Base-by-base conservation (phyloP, 1,140 invertebrate species). In the Aphis craccivora region DNA sequence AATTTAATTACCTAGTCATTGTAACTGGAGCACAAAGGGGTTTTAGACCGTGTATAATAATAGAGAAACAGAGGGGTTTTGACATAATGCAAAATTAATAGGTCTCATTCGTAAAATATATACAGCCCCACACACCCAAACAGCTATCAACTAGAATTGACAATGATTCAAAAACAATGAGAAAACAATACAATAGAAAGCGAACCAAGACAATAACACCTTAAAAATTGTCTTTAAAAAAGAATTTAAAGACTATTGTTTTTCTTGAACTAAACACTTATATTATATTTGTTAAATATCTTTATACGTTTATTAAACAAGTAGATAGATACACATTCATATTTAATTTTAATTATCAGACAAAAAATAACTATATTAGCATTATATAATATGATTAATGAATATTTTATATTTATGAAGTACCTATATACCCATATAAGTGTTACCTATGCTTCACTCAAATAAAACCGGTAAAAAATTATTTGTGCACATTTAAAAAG, bases 1-100 rank as follows among this genome's bases (percentile, higher is more conserved):
- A 76, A 67, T 76, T 91, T 91, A 91, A 91, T 91, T 91, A 51
- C 48, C 48, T 51, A 91, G 90, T 76, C 55, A n/a, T 43, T 91
- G 60, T 76, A 76, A 76, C 90, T 48, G 55, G 60, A 91, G 60
- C 40, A 91, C 55, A 91, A 76, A 91, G 90, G 90, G 53, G 43
- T 91, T 91, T 76, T 45, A 48, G 25, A 3, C n/a, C 8, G 30
- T 23, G 37, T 14, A 67, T 43, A 81, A 91, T 91, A 76, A 91
- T 43, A 91, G 40, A 76, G 35, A 91, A 60, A 91, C 55, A 91
- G 40, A 91, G 43, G 30, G 51, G 90, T 89, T 89, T 86, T 53
- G 87, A 53, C 53, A 91, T 43, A 43, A 67, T 45, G 20, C 40
- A 45, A 91, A 91, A 91, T 91, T 76, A 91, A 91, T 91, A 76